A percentile compares a stretch with the other conserved stretches of the same genome.
Evolutionary conservation across 2,888 invertebrate genomes (phyloP).

Genomic region (Athalia rosae): DNA sequence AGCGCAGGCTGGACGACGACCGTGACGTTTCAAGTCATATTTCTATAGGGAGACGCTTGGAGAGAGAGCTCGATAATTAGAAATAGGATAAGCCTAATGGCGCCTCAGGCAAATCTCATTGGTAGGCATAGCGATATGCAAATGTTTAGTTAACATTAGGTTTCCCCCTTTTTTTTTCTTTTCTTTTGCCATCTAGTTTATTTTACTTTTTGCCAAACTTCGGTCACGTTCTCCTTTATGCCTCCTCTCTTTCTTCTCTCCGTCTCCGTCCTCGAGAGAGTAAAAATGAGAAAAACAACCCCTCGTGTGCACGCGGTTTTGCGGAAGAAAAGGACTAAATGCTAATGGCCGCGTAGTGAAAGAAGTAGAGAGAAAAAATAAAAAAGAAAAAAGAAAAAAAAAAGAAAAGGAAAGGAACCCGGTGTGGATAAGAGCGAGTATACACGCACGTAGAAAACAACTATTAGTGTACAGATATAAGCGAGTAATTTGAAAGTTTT

Average conservation of each 20-base stretch:
- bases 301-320: no score
- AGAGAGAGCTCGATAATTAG: background rate
- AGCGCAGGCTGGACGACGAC: slow-evolving; percentile 16
- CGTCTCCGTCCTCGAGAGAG: background rate
- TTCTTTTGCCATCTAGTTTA: background rate
- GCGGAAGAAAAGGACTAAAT: background rate
- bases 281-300: no score
- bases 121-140: slow-evolving; percentile 22
- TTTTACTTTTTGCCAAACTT: no score
- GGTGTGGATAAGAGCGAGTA: background rate
- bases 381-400: background rate
- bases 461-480: no score
- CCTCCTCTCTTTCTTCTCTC: background rate
- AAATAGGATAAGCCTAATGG: slow-evolving; percentile 5
- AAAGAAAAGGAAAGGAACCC: background rate
- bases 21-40: background rate
- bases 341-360: background rate
- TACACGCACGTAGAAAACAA: background rate
- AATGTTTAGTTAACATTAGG: slow-evolving; percentile 18
- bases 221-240: slow-evolving; percentile 20
- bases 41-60: background rate
- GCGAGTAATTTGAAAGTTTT: no score
- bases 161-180: background rate
- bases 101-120: slow-evolving; percentile 13
- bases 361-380: background rate